A percentile compares a stretch with the other conserved stretches of the same genome.
These are phyloP conservation scores for Ernsta delagoae DNA, from an alignment of 2,888 invertebrate genomes.

Conservation along the genomic window DNA sequence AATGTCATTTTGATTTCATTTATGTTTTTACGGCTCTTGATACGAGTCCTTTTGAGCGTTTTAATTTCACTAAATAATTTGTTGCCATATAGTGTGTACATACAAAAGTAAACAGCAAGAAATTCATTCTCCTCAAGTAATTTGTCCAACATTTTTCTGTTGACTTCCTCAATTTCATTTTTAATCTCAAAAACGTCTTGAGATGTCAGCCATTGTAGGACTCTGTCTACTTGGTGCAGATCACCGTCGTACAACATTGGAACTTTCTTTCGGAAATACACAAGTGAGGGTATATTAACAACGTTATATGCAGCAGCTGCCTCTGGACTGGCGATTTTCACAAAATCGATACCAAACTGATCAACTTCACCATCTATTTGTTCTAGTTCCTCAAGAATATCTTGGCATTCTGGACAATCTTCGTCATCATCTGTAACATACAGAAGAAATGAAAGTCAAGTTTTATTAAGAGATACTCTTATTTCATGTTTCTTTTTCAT, in stretches of 20 bases:
- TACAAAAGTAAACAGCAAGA: conserved; percentile 97
- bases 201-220: conserved; percentile 95
- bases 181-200: conserved; percentile 98
- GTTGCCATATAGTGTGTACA: conserved; percentile 58
- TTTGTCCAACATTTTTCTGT: conserved; percentile 98
- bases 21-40: too few relatives aligned
- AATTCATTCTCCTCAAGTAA: conserved; percentile 97
- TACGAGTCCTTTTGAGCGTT: too few relatives aligned
- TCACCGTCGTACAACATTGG: conserved; percentile 96
- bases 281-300: conserved; percentile 92
- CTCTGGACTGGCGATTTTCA: conserved; percentile 93
- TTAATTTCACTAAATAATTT: too few relatives aligned
- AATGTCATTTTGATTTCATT: too few relatives aligned
- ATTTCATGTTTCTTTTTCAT: neutral
- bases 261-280: conserved; percentile 93
- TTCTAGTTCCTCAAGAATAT: conserved; percentile 95
- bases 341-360: conserved; percentile 96
- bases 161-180: conserved; percentile 98
- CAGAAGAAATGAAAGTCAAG: neutral
- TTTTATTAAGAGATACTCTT: neutral
- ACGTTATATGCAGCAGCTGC: conserved; percentile 93
- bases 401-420: conserved; percentile 95
- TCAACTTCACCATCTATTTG: conserved; percentile 98
- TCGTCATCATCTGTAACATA: conserved; percentile 88
- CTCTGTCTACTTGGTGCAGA: conserved; percentile 92